Evolutionary conservation across 1,140 invertebrate genomes (phyloP).

Genomic region (Homarus americanus): DNA sequence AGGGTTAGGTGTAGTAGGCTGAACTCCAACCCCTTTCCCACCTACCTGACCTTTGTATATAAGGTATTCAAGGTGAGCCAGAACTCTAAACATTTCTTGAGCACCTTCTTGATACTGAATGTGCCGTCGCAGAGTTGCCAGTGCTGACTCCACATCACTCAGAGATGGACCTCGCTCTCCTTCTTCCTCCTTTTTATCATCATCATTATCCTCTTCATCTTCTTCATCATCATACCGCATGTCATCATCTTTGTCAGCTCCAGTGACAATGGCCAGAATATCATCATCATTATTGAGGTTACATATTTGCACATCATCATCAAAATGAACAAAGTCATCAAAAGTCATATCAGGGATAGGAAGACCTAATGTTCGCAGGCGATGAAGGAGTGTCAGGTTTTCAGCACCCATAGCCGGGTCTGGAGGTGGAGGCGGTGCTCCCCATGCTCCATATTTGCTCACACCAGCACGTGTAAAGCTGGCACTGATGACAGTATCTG

Average conservation of each 20-base stretch:
- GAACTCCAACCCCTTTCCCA: conserved; percentile 56
- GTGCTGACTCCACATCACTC: conserved; percentile 50
- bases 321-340: conserved; percentile 72
- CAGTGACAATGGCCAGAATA: conserved; percentile 68
- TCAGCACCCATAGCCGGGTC: conserved; percentile 44
- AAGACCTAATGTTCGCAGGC: conserved; percentile 46
- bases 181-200: conserved; percentile 20
- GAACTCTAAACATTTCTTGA: conserved; percentile 66
- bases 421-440: conserved; percentile 47
- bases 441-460: conserved; percentile 68
- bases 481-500: conserved; percentile 58
- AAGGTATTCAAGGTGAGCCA: conserved; percentile 66
- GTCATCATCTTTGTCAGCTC: conserved; percentile 62
- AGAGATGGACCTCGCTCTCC: conserved; percentile 40
- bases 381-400: conserved; percentile 57
- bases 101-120: conserved; percentile 70
- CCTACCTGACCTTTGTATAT: conserved; percentile 68
- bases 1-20: conserved; percentile 46
- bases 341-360: conserved; percentile 61
- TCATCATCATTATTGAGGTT: conserved; percentile 69
- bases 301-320: conserved; percentile 70
- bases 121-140: conserved; percentile 52
- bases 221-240: conserved; percentile 44
- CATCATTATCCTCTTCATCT: conserved; percentile 43
- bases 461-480: conserved; percentile 70